Percentiles rank a stretch among this genome's conserved stretches.
Conservation (phyloP, 2,797 vertebrate species). For the Sardinella longiceps region DNA sequence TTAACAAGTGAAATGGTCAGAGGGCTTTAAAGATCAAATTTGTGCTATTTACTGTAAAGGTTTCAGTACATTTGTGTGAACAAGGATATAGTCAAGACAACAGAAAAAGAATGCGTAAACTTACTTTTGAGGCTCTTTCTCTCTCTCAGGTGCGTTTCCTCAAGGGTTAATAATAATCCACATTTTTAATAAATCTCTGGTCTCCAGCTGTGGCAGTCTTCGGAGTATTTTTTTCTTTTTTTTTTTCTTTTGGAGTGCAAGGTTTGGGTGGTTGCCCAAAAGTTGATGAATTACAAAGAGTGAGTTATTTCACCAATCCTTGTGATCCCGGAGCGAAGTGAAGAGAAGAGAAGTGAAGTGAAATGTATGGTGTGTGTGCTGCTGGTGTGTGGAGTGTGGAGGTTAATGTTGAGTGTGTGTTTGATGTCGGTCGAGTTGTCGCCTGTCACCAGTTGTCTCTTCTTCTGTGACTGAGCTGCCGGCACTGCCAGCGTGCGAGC, state of each 20-base stretch:
- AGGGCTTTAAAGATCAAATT: not conserved
- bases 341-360: not conserved
- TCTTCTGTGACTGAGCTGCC: not conserved
- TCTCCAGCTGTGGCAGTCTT: constrained; percentile 35
- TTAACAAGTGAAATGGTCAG: not conserved
- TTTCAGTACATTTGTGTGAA: not conserved
- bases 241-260: too few relatives aligned
- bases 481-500: constrained; percentile 45
- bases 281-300: constrained; percentile 33
- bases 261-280: constrained; percentile 42
- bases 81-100: not conserved
- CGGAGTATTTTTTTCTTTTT: constrained; percentile 46
- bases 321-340: constrained; percentile 21
- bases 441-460: not conserved
- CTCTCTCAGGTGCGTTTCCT: not conserved
- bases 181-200: constrained; percentile 7
- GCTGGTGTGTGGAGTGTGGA: not conserved
- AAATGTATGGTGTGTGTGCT: not conserved
- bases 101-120: not conserved
- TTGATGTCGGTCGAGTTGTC: not conserved
- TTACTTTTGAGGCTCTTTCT: constrained; percentile 28
- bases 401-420: not conserved
- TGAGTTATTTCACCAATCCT: constrained; percentile 44
- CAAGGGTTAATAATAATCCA: constrained; percentile 3
- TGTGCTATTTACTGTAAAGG: not conserved